These are phyloP conservation scores for Euglossa dilemma DNA, from an alignment of 1,140 invertebrate species.

Conservation along the genomic window DNA sequence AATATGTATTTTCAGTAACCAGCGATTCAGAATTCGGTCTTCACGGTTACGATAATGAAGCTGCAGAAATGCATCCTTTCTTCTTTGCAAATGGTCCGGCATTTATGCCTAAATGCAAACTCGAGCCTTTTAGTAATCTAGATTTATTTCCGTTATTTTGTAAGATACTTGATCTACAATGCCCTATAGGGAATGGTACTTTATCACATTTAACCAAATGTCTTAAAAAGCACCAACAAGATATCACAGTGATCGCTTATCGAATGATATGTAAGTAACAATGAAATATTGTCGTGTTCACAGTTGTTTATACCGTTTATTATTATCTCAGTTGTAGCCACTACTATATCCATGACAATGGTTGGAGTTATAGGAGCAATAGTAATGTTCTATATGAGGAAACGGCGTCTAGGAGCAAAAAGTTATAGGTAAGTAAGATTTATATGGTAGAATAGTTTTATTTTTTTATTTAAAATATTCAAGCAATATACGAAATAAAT, in stretches of 20 bases:
- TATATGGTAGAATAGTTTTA: too few relatives aligned
- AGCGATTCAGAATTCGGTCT: constrained; percentile 83
- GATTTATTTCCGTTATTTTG: constrained; percentile 88
- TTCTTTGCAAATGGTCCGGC: constrained; percentile 88
- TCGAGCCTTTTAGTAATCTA: constrained; percentile 85
- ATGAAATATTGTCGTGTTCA: neutral
- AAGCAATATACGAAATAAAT: constrained; percentile 28
- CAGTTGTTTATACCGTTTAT: neutral
- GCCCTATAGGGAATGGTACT: constrained; percentile 82
- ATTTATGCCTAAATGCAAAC: constrained; percentile 82
- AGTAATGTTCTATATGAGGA: constrained; percentile 46
- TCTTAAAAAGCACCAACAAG: constrained; percentile 54
- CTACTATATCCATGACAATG: constrained; percentile 16
- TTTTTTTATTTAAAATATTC: constrained; percentile 9
- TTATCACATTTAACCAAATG: constrained; percentile 73
- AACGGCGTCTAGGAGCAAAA: constrained; percentile 18
- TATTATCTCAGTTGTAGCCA: constrained; percentile 50
- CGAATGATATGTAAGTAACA: constrained; percentile 52
- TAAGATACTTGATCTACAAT: constrained; percentile 83
- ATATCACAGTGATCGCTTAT: constrained; percentile 36
- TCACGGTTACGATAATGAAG: constrained; percentile 87
- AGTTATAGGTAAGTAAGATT: constrained; percentile 44
- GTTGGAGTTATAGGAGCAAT: constrained; percentile 40
- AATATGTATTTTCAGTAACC: constrained; percentile 76
- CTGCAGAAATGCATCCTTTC: constrained; percentile 85